Base-by-base conservation (phyloP, 2,888 invertebrate species). In the Trissolcus japonicus region DNA sequence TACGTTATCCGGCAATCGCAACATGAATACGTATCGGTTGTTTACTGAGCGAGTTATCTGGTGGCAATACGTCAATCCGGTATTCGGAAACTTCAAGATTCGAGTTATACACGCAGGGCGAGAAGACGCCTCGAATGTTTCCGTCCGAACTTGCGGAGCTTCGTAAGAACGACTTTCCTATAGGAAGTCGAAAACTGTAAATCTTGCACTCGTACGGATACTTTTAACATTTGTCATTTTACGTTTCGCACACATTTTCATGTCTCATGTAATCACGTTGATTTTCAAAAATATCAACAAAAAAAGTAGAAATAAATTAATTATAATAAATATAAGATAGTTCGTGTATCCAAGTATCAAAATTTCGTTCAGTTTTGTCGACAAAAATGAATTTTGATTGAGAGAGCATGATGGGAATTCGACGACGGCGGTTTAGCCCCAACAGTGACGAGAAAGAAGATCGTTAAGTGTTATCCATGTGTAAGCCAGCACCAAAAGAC, bases 1-100 rank as follows among this genome's bases (percentile, higher is more conserved):
- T 75, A 66, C 67, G 74, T 78, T 78, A 69, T 68, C 73, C 71
- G 65, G 80, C 41, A 19, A 66, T 74, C 73, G 78, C 80, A 76
- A 80, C 78, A 78, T 80, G 82, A 84, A 83, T 82, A 83, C 83
- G 82, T 84, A 86, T 84, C 82, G 85, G 82, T 88, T 88, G 88
- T 88, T 88, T 88, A 88, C 87, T 82, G 80, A 78, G 80, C 79
- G 79, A 66, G 83, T 83, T 85, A 85, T 87, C 84, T 85, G 83
- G 80, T 79, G 81, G 84, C 85, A 84, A 87, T 88, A 87, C 86
- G 86, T 88, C 87, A 87, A 87, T 88, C 82, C 84, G 82, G 83
- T 83, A 83, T 83, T 83, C 80, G 80, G 65, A 83, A 86, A 84
- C 79, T 84, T 84, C 80, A 73, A 66, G 76, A 83, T 80, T 80